Evolutionary conservation across 2,113 vertebrate species (phyloP).

Genomic region (Trochalopteron elliotii): DNA sequence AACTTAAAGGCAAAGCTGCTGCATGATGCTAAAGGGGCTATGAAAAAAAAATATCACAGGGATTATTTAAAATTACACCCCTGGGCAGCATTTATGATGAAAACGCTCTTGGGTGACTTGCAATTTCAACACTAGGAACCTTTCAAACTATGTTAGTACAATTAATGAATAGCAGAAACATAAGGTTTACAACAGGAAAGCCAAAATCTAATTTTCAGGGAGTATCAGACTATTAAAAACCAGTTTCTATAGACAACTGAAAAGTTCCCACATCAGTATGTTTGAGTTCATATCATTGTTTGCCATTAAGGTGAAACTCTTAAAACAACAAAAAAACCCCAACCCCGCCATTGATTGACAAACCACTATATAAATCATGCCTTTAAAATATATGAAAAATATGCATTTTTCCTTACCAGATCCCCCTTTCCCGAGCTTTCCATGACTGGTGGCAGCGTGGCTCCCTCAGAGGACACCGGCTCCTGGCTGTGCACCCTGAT

Average conservation of each 20-base stretch:
- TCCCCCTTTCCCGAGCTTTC: slow-evolving; percentile 75
- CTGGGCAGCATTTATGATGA: background rate
- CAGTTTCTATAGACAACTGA: background rate
- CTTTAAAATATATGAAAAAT: background rate
- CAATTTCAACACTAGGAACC: background rate
- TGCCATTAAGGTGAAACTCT: background rate
- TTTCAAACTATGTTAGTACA: background rate
- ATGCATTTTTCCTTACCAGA: slow-evolving; percentile 69
- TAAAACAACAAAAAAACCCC: background rate
- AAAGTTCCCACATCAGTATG: background rate
- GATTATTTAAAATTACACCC: background rate
- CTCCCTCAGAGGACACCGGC: background rate
- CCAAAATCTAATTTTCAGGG: background rate
- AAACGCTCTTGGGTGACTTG: background rate
- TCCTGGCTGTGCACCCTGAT: slow-evolving; percentile 20
- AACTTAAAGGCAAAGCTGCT: background rate
- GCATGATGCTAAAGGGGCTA: background rate
- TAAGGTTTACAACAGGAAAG: background rate
- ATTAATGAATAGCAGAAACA: background rate
- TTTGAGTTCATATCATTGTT: background rate
- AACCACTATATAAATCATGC: accelerated
- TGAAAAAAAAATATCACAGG: background rate
- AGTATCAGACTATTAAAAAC: background rate
- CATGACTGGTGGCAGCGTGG: slow-evolving; percentile 73
- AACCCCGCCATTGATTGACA: accelerated